These are phyloP conservation scores for Sphaerophoria taeniata DNA, from an alignment of 2,888 invertebrate species.

Conservation along the genomic window DNA sequence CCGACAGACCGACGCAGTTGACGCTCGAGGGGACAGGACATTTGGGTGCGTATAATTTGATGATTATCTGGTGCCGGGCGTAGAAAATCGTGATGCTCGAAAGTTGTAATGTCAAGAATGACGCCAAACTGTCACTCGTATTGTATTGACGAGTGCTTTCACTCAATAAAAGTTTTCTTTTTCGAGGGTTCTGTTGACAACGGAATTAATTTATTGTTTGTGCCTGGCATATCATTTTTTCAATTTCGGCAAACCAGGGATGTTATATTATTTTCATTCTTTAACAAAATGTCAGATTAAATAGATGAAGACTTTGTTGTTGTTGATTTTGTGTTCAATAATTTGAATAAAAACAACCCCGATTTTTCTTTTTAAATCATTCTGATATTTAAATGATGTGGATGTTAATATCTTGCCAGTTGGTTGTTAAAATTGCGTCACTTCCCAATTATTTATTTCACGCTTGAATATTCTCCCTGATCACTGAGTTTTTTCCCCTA, in stretches of 20 bases:
- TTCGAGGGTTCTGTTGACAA: constrained; percentile 4
- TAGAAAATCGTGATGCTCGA: background rate
- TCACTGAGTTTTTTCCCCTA: background rate
- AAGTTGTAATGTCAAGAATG: constrained; percentile 12
- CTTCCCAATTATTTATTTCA: constrained; percentile 5
- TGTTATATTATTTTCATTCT: constrained; percentile 2
- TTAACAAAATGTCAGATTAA: too few species aligned
- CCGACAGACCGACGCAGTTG: too few species aligned
- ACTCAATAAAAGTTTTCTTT: constrained; percentile 21
- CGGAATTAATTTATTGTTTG: constrained; percentile 22
- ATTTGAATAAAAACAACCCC: background rate
- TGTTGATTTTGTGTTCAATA: too few species aligned
- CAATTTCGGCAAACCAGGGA: background rate
- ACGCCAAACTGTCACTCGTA: constrained; percentile 7
- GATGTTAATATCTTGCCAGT: background rate
- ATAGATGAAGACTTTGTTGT: too few species aligned
- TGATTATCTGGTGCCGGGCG: background rate
- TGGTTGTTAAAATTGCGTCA: constrained; percentile 5
- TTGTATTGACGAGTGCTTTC: background rate
- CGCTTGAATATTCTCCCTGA: background rate
- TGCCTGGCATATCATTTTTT: background rate
- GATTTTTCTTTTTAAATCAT: background rate
- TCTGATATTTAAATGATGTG: background rate
- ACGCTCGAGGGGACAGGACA: background rate
- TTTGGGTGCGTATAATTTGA: constrained; percentile 33